Conservation (phyloP, 2,113 vertebrate species). For the Cynopterus brachyotis region DNA sequence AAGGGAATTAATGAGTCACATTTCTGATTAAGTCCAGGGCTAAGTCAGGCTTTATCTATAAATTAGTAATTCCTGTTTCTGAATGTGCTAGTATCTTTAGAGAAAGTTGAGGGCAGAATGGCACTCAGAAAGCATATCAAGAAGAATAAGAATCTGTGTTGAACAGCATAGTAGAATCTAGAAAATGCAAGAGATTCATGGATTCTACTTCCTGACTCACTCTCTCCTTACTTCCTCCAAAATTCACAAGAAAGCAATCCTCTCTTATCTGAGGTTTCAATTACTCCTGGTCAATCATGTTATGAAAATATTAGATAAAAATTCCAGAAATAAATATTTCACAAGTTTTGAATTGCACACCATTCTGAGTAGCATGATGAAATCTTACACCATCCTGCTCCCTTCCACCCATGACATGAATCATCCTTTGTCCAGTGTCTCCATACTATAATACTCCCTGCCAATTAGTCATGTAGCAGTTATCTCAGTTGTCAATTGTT, state of each 20-base stretch:
- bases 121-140: background rate
- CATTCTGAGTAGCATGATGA: background rate
- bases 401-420: background rate
- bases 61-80: background rate
- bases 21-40: background rate
- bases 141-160: background rate
- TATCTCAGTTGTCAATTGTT: background rate
- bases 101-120: background rate
- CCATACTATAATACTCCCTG: background rate
- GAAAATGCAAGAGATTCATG: background rate
- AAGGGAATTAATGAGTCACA: background rate
- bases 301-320: background rate
- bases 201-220: background rate
- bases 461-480: background rate
- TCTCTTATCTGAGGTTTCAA: background rate
- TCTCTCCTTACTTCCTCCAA: background rate
- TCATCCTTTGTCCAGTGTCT: background rate
- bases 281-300: background rate
- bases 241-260: background rate
- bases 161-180: fast-evolving
- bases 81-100: background rate
- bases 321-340: background rate
- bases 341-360: background rate
- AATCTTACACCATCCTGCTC: background rate
- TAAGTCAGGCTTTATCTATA: background rate